Evolutionary conservation across 2,797 vertebrate genomes (phyloP), one percentile per base, ranked within the genome.

Genomic region (Clamator glandarius): DNA sequence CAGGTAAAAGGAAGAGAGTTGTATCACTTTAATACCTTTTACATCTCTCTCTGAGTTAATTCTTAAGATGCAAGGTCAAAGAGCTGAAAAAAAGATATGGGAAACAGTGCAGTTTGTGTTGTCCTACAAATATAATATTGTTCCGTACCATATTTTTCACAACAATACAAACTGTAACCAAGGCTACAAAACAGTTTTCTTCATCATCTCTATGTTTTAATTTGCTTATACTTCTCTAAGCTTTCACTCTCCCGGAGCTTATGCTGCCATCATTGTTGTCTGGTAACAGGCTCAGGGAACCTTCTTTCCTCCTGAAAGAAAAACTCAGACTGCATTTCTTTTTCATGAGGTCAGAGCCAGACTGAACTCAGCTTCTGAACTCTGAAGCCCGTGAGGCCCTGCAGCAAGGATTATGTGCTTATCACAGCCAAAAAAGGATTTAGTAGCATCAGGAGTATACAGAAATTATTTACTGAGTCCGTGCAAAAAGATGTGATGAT

Each of bases 11-110:
- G 48, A 66, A 89, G 4, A 23, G 58, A 84, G 28, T 73, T 92
- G 62, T 92, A 73, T 74, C 33, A 39, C 75, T 93, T 77, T 75
- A 85, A 48, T 41, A 57, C n/a, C 74, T 92, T 75, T 93, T 87
- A 83, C 33, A 28, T 73, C 63, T 84, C 39, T 87, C 51, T 79
- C 61, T 69, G 46, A 79, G 44, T 52, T 79, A 84, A 74, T 84
- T 93, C 11, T 59, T 79, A 42, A 69, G 31, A 51, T 23, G 51
- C 39, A 68, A 84, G 80, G 80, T 90, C 73, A 59, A 83, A 80
- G 42, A 1, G 10, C 66, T 66, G 85, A 89, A 87, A 61, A 67
- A 15, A 44, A 69, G 66, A 59, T 81, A 59, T 2, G 36, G 44
- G 28, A 91, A 95, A 67, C 39, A 35, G 42, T 15, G 28, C 62